Percentiles rank a stretch among this genome's conserved stretches.
These are phyloP conservation scores for Eupithecia inturbata DNA, from an alignment of 2,888 invertebrate genomes.

Conservation along the genomic window DNA sequence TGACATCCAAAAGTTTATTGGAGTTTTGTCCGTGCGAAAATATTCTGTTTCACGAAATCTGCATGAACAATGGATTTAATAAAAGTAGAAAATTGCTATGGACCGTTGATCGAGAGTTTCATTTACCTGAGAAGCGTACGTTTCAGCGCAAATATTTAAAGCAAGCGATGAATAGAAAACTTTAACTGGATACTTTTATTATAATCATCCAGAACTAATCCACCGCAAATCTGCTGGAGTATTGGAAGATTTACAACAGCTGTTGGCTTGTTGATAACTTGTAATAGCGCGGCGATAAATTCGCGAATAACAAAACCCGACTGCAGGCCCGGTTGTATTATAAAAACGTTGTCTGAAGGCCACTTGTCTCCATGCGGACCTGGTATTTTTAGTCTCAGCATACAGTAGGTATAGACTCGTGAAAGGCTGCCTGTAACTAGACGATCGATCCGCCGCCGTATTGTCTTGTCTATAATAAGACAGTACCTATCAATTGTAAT, in stretches of 20 bases:
- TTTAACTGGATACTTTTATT: conserved; percentile 1
- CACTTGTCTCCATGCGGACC: conserved; percentile 50
- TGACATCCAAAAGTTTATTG: conserved; percentile 33
- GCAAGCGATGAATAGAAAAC: background rate
- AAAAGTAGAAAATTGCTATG: conserved; percentile 1
- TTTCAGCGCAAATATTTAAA: background rate
- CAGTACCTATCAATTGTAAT: conserved; percentile 23
- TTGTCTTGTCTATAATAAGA: conserved; percentile 37
- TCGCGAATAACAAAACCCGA: conserved; percentile 18
- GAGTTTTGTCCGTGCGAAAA: conserved; percentile 24
- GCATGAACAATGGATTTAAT: conserved; percentile 17
- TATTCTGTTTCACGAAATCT: conserved; percentile 16
- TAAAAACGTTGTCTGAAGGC: conserved; percentile 55
- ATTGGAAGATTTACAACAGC: conserved; percentile 24
- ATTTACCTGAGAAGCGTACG: background rate
- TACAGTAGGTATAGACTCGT: conserved; percentile 21
- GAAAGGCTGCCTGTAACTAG: conserved; percentile 28
- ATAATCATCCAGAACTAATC: conserved; percentile 36
- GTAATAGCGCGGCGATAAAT: conserved; percentile 12
- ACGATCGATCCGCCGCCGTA: conserved; percentile 37
- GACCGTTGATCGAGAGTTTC: background rate
- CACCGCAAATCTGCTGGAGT: conserved; percentile 32
- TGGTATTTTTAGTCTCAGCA: conserved; percentile 54
- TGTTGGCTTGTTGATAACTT: conserved; percentile 3
- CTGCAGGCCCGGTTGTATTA: conserved; percentile 38